phyloP scores from a whole-genome alignment of 2,888 invertebrate genomes.

The Terebella lapidaria region DNA sequence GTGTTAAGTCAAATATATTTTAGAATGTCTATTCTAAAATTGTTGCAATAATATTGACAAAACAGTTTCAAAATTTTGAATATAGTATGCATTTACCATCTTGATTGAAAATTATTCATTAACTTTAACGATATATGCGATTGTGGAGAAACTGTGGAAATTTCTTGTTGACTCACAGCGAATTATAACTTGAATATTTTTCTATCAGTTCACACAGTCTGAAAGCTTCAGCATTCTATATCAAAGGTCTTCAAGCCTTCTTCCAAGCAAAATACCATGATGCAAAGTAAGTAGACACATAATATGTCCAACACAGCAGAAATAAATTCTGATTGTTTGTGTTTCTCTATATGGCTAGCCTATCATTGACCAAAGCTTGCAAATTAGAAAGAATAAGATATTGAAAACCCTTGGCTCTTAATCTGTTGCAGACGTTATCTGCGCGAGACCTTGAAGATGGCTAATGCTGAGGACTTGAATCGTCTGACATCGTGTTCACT shows the following conservation, averaged over 20 bases:
- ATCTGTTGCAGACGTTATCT: slow-evolving; percentile 81
- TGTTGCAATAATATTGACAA: too few relatives aligned
- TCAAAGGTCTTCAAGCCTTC: slow-evolving; percentile 93
- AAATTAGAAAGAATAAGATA: too few relatives aligned
- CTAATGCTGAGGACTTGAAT: slow-evolving; percentile 95
- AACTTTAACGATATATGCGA: not conserved
- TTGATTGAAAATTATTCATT: too few relatives aligned
- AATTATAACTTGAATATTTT: not conserved
- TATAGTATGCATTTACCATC: too few relatives aligned
- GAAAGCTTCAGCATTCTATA: slow-evolving; percentile 73
- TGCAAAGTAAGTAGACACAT: slow-evolving; percentile 86
- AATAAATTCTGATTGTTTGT: too few relatives aligned
- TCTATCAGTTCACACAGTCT: slow-evolving; percentile 74
- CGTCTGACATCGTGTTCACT: slow-evolving; percentile 92
- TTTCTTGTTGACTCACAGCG: not conserved
- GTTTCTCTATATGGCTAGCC: too few relatives aligned
- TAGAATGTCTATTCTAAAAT: too few relatives aligned
- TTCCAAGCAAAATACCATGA: slow-evolving; percentile 94
- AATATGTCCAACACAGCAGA: too few relatives aligned
- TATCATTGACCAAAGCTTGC: too few relatives aligned
- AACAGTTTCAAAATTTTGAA: too few relatives aligned
- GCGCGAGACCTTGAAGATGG: slow-evolving; percentile 94
- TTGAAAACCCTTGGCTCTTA: too few relatives aligned
- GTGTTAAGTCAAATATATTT: too few relatives aligned
- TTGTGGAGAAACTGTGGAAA: not conserved